Conservation (phyloP, 2,797 vertebrate genomes). For the Falco biarmicus region DNA sequence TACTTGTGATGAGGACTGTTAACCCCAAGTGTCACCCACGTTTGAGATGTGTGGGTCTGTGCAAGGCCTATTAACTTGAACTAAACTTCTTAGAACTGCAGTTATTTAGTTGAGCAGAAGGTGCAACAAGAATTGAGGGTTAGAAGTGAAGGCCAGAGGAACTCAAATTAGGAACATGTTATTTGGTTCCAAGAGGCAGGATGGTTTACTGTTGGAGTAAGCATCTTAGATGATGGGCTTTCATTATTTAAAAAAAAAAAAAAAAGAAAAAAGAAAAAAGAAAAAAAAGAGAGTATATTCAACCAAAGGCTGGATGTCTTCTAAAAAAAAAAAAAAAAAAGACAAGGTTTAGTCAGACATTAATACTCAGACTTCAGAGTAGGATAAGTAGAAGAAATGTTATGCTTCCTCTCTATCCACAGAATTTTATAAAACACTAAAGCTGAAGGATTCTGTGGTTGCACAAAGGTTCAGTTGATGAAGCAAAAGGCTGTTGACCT, state of each 20-base stretch:
- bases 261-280: neutral
- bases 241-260: neutral
- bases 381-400: neutral
- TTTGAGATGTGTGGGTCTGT: neutral
- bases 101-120: neutral
- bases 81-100: neutral
- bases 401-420: neutral
- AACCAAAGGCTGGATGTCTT: neutral
- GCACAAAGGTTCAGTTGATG: neutral
- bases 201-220: neutral
- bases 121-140: neutral
- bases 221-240: neutral
- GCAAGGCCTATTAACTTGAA: neutral
- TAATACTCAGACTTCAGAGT: neutral
- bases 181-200: neutral
- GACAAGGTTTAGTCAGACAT: neutral
- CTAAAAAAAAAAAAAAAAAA: neutral
- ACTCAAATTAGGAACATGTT: neutral
- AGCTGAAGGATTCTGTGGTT: neutral
- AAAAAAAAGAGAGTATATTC: neutral
- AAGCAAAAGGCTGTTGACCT: neutral
- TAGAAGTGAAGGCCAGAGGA: neutral
- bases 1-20: neutral
- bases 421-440: neutral
- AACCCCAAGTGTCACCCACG: neutral